Evolutionary conservation across 1,140 invertebrate genomes (phyloP).

Genomic region (Popillia japonica): DNA sequence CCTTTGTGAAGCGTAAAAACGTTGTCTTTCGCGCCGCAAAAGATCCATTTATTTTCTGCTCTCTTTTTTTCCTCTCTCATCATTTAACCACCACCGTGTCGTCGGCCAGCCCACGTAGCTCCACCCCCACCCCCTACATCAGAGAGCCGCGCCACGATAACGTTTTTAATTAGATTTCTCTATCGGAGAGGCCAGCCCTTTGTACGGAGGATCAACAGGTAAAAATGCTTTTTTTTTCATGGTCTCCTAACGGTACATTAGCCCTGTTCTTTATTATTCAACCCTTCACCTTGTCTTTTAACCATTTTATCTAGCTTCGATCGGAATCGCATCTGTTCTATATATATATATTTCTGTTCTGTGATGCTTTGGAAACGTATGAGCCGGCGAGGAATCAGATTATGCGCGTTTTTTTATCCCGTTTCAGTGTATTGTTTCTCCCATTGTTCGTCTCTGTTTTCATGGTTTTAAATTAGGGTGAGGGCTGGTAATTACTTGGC

Average conservation of each 20-base stretch:
- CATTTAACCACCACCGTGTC: conserved; percentile 9
- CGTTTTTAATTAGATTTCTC: conserved; percentile 35
- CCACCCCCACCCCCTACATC: background rate
- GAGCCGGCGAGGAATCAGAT: background rate
- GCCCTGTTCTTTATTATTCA: conserved; percentile 30
- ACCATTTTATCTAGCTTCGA: conserved; percentile 13
- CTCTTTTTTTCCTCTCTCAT: conserved; percentile 5
- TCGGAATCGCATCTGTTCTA: conserved; percentile 26
- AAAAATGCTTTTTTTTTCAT: conserved; percentile 31
- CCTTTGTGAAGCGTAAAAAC: background rate
- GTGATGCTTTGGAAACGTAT: no score
- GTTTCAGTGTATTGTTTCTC: background rate
- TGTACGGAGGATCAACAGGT: conserved; percentile 30
- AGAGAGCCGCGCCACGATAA: conserved; percentile 12
- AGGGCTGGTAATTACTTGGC: conserved; percentile 5
- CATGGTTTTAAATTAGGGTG: background rate
- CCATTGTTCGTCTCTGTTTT: background rate
- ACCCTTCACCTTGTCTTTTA: conserved; percentile 34
- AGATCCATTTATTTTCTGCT: conserved; percentile 9
- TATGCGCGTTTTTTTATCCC: background rate
- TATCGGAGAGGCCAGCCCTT: conserved; percentile 27
- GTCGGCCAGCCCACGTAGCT: background rate
- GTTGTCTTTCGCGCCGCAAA: background rate
- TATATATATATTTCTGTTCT: background rate
- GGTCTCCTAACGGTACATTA: conserved; percentile 25